Conservation (phyloP, 2,797 vertebrate genomes). For the Pseudochaenichthys georgianus region DNA sequence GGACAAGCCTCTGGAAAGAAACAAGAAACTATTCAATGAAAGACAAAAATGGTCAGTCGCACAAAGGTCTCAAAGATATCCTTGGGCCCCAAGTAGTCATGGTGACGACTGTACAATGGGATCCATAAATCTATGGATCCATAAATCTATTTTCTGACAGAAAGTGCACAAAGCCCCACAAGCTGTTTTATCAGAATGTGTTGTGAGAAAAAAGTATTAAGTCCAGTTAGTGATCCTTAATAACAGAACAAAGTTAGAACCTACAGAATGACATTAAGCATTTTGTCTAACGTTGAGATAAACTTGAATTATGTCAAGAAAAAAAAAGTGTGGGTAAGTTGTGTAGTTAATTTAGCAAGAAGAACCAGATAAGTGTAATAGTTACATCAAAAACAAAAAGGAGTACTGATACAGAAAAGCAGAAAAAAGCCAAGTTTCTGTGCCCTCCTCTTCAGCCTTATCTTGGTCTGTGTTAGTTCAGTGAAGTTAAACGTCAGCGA, state of each 20-base stretch:
- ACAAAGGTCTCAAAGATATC: not conserved
- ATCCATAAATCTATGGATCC: constrained; percentile 30
- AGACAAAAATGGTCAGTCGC: not conserved
- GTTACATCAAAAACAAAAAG: not conserved
- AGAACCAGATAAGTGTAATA: not conserved
- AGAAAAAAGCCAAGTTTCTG: too few relatives aligned
- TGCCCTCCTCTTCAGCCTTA: too few relatives aligned
- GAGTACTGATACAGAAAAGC: not conserved
- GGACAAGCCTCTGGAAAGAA: not conserved
- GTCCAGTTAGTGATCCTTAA: not conserved
- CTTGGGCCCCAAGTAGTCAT: not conserved
- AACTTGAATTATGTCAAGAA: too few relatives aligned
- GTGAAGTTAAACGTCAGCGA: not conserved
- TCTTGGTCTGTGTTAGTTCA: not conserved
- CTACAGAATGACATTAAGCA: not conserved
- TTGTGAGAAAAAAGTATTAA: not conserved
- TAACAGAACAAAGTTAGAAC: not conserved
- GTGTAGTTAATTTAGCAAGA: too few relatives aligned
- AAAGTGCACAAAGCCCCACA: constrained; percentile 11
- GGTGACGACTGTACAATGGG: constrained; percentile 8
- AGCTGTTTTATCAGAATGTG: constrained; percentile 9
- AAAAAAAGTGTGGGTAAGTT: not conserved
- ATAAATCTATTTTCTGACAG: constrained; percentile 16
- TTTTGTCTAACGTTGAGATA: too few relatives aligned
- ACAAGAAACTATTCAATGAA: not conserved